Percentiles rank a stretch among this genome's conserved stretches.
Conservation (phyloP, 2,113 vertebrate species). For the Eurypyga helias region DNA sequence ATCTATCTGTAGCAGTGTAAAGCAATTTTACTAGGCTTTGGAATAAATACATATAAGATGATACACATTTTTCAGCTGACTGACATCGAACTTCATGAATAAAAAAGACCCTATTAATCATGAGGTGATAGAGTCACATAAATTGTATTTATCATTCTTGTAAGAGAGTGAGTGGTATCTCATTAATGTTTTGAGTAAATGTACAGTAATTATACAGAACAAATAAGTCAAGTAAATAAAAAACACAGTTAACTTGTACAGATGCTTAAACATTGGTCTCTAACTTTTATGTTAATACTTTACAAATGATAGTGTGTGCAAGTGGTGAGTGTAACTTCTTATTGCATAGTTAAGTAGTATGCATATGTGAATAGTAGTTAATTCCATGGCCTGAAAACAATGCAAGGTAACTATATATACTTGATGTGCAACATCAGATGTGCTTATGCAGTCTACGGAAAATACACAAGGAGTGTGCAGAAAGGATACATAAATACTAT, state of each 20-base stretch:
- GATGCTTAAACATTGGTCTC: background rate
- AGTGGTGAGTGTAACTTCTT: background rate
- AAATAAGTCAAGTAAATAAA: conserved; percentile 12
- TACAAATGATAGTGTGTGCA: background rate
- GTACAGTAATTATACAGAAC: conserved; percentile 19
- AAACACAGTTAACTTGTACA: background rate
- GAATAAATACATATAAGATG: conserved; percentile 75
- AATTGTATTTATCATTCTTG: conserved; percentile 62
- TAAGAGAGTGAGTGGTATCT: conserved; percentile 42
- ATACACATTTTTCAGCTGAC: conserved; percentile 70
- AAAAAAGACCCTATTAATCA: conserved; percentile 72
- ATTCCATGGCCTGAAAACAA: background rate
- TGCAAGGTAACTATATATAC: background rate
- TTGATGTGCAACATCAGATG: background rate
- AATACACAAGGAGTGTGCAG: background rate
- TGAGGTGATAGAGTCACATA: conserved; percentile 41
- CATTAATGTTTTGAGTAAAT: conserved; percentile 45
- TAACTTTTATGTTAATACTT: background rate
- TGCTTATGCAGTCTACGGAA: background rate
- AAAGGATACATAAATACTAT: background rate
- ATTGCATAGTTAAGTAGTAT: background rate
- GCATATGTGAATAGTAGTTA: background rate
- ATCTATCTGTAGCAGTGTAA: conserved; percentile 50
- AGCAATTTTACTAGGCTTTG: conserved; percentile 62
- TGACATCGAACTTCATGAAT: conserved; percentile 77